A percentile compares a stretch with the other conserved stretches of the same genome.
phyloP scores from a whole-genome alignment of 1,140 invertebrate species.

The Archegozetes longisetosus region DNA sequence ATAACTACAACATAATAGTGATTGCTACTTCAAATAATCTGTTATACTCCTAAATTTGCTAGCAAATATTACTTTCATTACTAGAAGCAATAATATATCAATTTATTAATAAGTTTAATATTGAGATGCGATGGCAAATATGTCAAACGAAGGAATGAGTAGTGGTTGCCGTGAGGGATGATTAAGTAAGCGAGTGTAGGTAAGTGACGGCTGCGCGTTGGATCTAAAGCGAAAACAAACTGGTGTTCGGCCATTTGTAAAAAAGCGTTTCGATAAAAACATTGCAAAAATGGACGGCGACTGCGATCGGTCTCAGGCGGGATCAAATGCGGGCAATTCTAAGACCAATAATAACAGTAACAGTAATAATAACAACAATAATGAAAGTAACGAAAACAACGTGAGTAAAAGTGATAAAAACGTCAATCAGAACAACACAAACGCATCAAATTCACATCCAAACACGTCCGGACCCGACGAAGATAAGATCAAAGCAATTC shows the following conservation, averaged over 20 bases:
- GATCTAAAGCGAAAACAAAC: no score
- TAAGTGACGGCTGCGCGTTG: neutral
- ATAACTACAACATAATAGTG: no score
- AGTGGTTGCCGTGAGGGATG: no score
- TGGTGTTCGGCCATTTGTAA: neutral
- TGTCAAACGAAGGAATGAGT: no score
- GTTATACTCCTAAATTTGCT: no score
- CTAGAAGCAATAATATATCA: no score
- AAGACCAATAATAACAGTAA: neutral
- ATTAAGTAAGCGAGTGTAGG: neutral
- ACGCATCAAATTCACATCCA: neutral
- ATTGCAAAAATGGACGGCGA: neutral
- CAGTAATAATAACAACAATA: neutral
- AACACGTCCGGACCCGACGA: conserved; percentile 8
- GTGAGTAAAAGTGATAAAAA: neutral
- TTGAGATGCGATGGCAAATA: no score
- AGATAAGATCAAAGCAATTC: conserved; percentile 40
- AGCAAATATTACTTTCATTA: no score
- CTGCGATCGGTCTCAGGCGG: neutral
- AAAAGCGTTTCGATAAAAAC: neutral
- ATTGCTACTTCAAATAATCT: no score
- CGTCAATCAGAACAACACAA: neutral
- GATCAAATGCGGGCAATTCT: neutral
- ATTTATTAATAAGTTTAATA: no score
- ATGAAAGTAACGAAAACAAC: conserved; percentile 1